phyloP scores from a whole-genome alignment of 53 echinoderm and acorn worm genomes.

The Actinopyga echinites region DNA sequence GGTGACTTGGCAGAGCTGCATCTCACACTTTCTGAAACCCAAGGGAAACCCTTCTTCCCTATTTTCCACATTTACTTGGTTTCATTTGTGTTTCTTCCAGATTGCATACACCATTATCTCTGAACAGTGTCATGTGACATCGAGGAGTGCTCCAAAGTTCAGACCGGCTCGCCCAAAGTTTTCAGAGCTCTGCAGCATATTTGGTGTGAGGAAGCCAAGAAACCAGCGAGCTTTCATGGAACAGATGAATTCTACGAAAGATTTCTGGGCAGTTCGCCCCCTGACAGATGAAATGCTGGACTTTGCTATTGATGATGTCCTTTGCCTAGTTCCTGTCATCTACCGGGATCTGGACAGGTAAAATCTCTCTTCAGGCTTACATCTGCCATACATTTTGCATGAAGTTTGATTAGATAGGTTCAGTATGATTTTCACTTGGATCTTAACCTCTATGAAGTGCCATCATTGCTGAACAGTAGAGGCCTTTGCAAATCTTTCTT shows the following conservation, averaged over 20 bases:
- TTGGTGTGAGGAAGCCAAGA: slow-evolving; percentile 23
- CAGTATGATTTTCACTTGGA: no score
- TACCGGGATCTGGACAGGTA: slow-evolving; percentile 37
- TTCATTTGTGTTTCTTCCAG: neutral
- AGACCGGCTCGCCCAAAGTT: slow-evolving; percentile 30
- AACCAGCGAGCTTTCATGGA: slow-evolving; percentile 44
- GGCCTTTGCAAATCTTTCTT: no score
- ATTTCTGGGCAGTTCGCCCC: slow-evolving; percentile 36
- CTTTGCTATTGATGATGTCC: slow-evolving; percentile 40
- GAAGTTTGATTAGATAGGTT: no score
- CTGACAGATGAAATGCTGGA: slow-evolving; percentile 36
- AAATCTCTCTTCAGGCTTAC: neutral
- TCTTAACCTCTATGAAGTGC: no score
- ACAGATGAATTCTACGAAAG: slow-evolving; percentile 31
- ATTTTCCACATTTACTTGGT: no score
- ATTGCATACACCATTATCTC: slow-evolving; percentile 37
- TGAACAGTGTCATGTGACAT: slow-evolving; percentile 27
- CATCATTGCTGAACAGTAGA: no score
- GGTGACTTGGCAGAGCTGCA: no score
- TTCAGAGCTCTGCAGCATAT: slow-evolving; percentile 39
- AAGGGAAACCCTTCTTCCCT: no score
- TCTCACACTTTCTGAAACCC: no score
- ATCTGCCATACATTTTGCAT: no score
- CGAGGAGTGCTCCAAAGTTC: slow-evolving; percentile 27
- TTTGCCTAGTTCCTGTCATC: slow-evolving; percentile 41